A percentile compares a stretch with the other conserved stretches of the same genome.
phyloP scores from a whole-genome alignment of 1,140 invertebrate genomes.

The Andrena cerasifolii region DNA sequence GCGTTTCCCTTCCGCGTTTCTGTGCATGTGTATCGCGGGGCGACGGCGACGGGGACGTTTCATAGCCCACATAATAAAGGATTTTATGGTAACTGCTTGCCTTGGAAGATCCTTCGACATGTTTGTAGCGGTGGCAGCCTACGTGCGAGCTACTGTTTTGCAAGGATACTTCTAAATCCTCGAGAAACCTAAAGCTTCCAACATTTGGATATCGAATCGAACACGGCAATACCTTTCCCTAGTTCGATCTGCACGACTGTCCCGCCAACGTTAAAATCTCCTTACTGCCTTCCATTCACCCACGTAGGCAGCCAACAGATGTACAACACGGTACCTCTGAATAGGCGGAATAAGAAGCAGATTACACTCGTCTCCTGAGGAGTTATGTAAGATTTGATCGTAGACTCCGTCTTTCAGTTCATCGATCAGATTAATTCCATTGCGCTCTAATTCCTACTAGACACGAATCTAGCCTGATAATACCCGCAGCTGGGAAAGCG shows the following conservation, averaged over 20 bases:
- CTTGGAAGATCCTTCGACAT: background rate
- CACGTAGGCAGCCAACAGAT: too few species aligned
- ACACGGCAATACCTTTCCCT: background rate
- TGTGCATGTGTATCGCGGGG: background rate
- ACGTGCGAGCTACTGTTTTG: background rate
- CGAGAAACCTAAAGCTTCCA: background rate
- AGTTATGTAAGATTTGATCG: slow-evolving; percentile 18
- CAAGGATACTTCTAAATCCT: background rate
- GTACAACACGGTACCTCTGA: background rate
- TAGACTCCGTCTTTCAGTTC: background rate
- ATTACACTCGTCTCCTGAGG: background rate
- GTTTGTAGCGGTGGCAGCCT: background rate
- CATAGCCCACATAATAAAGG: background rate
- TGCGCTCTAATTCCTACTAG: background rate
- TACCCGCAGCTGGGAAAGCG: slow-evolving; percentile 27
- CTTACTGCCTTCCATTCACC: background rate
- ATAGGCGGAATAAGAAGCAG: background rate
- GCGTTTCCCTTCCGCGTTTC: background rate
- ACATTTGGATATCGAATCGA: background rate
- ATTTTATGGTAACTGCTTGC: slow-evolving; percentile 13
- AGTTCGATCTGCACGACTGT: background rate
- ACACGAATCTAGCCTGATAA: background rate
- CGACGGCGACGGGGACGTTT: too few species aligned
- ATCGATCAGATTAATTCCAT: background rate
- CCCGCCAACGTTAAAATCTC: background rate